Conservation (phyloP, 2,113 vertebrate species). For the Recurvirostra avosetta region DNA sequence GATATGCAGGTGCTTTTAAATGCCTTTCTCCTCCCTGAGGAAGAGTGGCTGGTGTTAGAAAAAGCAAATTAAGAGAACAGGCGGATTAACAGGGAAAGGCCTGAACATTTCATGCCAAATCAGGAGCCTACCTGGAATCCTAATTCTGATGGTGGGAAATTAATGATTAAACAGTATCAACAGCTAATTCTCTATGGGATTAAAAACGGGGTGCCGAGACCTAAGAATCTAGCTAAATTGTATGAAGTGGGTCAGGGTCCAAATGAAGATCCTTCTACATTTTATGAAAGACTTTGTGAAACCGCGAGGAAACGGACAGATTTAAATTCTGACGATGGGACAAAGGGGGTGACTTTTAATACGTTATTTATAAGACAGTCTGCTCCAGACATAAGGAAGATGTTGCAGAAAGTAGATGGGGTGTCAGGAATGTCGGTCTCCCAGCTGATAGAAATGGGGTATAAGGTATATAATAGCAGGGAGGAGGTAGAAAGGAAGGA, state of each 20-base stretch:
- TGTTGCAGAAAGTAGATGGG: not conserved
- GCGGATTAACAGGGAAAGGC: not conserved
- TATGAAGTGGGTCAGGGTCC: not conserved
- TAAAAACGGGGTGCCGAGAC: not conserved
- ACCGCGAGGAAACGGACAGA: not conserved
- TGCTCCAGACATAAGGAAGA: not conserved
- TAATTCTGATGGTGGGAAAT: not conserved
- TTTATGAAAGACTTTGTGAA: not conserved
- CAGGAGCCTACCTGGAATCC: not conserved
- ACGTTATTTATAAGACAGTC: not conserved
- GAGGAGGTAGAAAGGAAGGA: not conserved
- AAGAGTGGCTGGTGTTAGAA: not conserved
- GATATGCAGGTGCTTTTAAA: not conserved
- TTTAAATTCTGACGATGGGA: not conserved
- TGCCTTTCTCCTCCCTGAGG: not conserved
- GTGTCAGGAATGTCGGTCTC: not conserved
- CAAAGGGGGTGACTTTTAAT: not conserved
- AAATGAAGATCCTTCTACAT: not conserved
- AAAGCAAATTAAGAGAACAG: not conserved
- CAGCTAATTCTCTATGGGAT: not conserved
- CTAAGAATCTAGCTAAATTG: not conserved
- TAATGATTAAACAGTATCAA: not conserved
- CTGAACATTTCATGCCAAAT: not conserved
- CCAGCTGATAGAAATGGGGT: not conserved
- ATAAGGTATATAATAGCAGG: not conserved